Percentiles rank a stretch among this genome's conserved stretches.
These are phyloP conservation scores for Limosa lapponica DNA, from an alignment of 2,797 vertebrate genomes.

Conservation along the genomic window DNA sequence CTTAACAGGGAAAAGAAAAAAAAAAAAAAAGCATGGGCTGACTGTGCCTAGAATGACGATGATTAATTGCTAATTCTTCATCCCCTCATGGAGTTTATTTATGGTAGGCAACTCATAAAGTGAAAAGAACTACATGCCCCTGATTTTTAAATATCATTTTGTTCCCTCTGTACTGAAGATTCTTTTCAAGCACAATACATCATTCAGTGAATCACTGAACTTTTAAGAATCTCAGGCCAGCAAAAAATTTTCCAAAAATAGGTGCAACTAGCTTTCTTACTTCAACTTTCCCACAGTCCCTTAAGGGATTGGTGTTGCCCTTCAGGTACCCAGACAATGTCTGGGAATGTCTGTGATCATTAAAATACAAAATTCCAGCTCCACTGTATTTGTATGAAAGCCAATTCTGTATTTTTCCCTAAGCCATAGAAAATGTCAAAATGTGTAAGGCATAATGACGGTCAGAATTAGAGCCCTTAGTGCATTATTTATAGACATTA, in stretches of 20 bases:
- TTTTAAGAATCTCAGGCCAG: neutral
- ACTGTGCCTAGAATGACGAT: neutral
- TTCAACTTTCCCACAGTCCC: neutral
- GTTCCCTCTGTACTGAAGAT: neutral
- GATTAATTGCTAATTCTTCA: neutral
- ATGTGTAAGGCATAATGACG: neutral
- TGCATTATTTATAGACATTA: conserved; percentile 24
- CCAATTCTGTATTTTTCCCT: neutral
- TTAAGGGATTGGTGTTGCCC: neutral
- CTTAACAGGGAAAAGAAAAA: no score
- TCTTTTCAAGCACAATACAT: neutral
- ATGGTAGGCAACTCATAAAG: neutral
- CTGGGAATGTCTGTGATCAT: neutral
- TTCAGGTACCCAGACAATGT: neutral
- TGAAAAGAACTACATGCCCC: neutral
- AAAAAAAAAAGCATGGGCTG: neutral
- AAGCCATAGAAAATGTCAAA: neutral
- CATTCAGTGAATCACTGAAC: neutral
- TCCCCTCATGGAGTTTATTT: neutral
- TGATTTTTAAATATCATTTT: conserved; percentile 19
- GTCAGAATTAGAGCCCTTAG: neutral
- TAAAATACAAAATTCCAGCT: neutral
- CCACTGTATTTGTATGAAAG: neutral
- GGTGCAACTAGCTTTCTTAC: neutral
- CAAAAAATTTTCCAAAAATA: neutral